Evolutionary conservation across 2,888 invertebrate species (phyloP).

Genomic region (Drosophila nr. medialis): DNA sequence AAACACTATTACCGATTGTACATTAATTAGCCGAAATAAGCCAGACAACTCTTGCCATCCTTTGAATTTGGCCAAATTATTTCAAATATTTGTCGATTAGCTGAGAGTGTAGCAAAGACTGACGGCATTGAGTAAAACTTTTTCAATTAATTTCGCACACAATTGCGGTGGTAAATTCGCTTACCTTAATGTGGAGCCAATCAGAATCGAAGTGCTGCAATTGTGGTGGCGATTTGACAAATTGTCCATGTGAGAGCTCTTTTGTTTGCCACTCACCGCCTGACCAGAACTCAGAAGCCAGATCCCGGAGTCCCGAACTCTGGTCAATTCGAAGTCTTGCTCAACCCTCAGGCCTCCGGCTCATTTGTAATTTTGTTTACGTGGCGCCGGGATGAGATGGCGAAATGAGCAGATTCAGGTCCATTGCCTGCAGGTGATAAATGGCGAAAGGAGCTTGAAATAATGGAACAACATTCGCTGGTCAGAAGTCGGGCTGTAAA

Average conservation of each 20-base stretch:
- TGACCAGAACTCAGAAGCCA: slow-evolving; percentile 2
- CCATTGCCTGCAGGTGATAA: slow-evolving; percentile 72
- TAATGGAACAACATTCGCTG: slow-evolving; percentile 73
- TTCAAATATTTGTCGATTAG: slow-evolving; percentile 75
- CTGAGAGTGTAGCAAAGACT: slow-evolving; percentile 4
- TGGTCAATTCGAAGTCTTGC: not conserved
- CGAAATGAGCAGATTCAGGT: slow-evolving; percentile 13
- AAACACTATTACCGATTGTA: slow-evolving; percentile 17
- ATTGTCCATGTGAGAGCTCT: slow-evolving; percentile 66
- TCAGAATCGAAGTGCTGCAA: slow-evolving; percentile 52
- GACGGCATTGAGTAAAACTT: slow-evolving; percentile 60
- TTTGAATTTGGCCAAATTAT: slow-evolving; percentile 64
- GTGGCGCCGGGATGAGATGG: slow-evolving; percentile 11
- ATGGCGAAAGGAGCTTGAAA: slow-evolving; percentile 71
- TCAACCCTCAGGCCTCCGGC: slow-evolving; percentile 21
- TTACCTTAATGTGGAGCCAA: slow-evolving; percentile 53
- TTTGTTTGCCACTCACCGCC: slow-evolving; percentile 55
- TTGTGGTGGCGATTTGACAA: slow-evolving; percentile 79
- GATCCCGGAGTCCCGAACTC: not conserved
- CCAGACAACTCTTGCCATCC: slow-evolving; percentile 34
- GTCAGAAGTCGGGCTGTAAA: slow-evolving; percentile 48
- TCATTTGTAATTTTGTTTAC: slow-evolving; percentile 63
- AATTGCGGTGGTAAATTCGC: slow-evolving; percentile 60
- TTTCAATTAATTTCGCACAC: slow-evolving; percentile 74
- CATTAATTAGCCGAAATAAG: slow-evolving; percentile 52